Conservation (phyloP, 1,140 invertebrate genomes). For the Aricia agestis region DNA sequence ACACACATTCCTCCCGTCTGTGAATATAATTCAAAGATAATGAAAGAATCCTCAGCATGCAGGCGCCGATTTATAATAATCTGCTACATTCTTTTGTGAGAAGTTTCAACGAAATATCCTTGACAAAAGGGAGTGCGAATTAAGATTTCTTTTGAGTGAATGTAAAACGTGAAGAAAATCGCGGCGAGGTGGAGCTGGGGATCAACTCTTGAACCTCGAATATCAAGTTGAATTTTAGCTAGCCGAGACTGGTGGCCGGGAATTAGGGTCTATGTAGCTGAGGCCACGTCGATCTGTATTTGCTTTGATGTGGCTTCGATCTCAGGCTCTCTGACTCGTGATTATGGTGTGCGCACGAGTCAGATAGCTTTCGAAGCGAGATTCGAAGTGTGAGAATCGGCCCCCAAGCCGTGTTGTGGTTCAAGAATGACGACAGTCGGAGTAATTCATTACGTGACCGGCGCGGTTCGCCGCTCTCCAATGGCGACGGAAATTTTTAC, state of each 20-base stretch:
- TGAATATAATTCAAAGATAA: neutral
- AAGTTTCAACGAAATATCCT: neutral
- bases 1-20: neutral
- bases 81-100: neutral
- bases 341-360: neutral
- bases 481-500: conserved; percentile 4
- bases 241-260: neutral
- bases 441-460: conserved; percentile 36
- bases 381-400: too few species aligned
- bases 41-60: neutral
- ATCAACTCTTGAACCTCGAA: neutral
- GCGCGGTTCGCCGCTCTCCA: conserved; percentile 26
- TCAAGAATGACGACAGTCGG: conserved; percentile 2
- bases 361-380: too few species aligned
- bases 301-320: too few species aligned
- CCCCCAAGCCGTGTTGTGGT: neutral
- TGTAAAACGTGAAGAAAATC: neutral
- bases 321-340: too few species aligned
- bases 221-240: neutral
- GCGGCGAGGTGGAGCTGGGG: neutral
- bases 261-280: neutral
- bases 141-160: conserved; percentile 6
- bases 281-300: too few species aligned
- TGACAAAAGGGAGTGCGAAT: neutral
- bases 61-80: neutral